Evolutionary conservation across 1,140 invertebrate genomes (phyloP), one percentile per base, ranked within the genome.

Genomic region (Meteorus sp.): DNA sequence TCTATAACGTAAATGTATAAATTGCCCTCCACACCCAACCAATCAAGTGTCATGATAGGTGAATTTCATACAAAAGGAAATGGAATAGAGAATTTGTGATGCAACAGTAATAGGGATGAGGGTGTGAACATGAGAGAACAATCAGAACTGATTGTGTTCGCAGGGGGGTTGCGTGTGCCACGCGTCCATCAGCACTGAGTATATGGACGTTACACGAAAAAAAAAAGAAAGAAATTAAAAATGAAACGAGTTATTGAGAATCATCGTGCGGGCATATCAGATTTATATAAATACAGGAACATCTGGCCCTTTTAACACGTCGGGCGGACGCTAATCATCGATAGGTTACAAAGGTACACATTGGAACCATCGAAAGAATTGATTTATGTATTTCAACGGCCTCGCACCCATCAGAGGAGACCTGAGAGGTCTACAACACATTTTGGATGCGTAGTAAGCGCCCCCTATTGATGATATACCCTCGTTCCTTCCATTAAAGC

Each of bases 321-420:
- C 67, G 65, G 65, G 62, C 69, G 51, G 68, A 66, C 67, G 68
- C 60, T 69, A 69, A 70, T 72, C 70, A 70, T 61, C 39, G 54
- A 55, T 56, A 51, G 55, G 11, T 44, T 59, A 59, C 60, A 60
- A 71, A 66, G 63, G 62, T 67, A 63, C 56, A 45, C 59, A 66
- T 44, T 25, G 56, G 51, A 53, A 50, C 52, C 59, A 59, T 64
- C 62, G n/a, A n/a, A 11, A 35, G 45, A 55, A 59, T 56, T 59
- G 61, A 62, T 62, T 62, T 62, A 62, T 62, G 61, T 37, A 56
- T 59, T 58, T 52, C 50, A 52, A 52, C 50, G 50, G 50, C 31
- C 27, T 6, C 13, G 27, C 15, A 31, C n/a, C 27, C n/a, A n/a
- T n/a, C n/a, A n/a, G n/a, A n/a, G n/a, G n/a, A n/a, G n/a, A n/a